Percentiles rank a stretch among this genome's conserved stretches.
Conservation (phyloP, 2,797 vertebrate genomes). For the Hypotaenidia philippensis region DNA sequence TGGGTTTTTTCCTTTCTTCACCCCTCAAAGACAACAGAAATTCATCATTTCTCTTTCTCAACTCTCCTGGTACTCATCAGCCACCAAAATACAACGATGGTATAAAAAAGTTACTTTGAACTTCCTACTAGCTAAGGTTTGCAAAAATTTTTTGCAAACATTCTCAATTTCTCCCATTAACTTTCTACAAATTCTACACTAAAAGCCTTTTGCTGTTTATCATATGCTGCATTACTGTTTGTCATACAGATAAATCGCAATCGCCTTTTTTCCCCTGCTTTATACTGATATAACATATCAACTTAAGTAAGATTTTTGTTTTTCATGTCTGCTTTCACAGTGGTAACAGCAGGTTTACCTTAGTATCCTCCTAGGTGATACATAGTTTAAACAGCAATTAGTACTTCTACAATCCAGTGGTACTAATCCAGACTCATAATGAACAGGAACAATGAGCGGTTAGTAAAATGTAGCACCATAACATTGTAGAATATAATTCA, state of each 20-base stretch:
- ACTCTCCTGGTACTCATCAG: background rate
- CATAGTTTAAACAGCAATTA: background rate
- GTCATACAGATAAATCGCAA: background rate
- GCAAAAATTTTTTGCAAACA: background rate
- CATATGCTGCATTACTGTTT: background rate
- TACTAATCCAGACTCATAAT: background rate
- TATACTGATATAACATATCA: background rate
- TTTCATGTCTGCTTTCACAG: background rate
- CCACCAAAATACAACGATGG: background rate
- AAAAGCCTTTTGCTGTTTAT: background rate
- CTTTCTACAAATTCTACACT: background rate
- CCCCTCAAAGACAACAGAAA: background rate
- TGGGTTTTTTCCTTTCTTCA: background rate
- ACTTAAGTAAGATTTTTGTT: background rate
- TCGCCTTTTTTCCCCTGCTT: background rate
- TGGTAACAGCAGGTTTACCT: background rate
- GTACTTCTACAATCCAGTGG: background rate
- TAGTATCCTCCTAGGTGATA: background rate
- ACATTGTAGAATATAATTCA: background rate
- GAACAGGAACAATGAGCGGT: background rate
- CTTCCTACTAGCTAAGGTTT: background rate
- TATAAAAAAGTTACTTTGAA: background rate
- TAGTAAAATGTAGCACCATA: background rate
- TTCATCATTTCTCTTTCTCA: background rate
- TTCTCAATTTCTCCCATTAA: background rate